Evolutionary conservation across 1,140 invertebrate species (phyloP), one percentile per base, ranked within the genome.

Genomic region (Drosophila nannoptera): DNA sequence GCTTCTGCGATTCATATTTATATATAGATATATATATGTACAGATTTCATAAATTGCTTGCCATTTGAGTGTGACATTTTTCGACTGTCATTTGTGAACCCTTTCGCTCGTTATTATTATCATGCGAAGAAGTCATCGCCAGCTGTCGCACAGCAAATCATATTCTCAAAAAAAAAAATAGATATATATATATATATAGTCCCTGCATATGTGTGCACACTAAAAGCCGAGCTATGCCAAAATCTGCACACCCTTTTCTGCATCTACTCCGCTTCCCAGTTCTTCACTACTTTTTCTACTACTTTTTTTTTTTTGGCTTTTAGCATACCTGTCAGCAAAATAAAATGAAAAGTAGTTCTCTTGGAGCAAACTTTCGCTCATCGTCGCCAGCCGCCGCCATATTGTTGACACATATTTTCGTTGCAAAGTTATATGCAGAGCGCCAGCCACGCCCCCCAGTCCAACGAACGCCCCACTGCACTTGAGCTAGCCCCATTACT

Each of bases 301-400:
- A 11, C n/a, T 60, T 35, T 33, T 53, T 52, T 66, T 76, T 82
- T 83, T 86, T 86, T 84, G 75, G 82, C 81, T 86, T 77, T 86
- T 87, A 86, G 77, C 81, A 77, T 86, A 86, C 81, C 82, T 86
- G 81, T 86, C 81, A 86, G 76, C 70, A 64, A 58, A 86, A 77
- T 86, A 87, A 86, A 86, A 86, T 86, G 81, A 80, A 86, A 86
- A 86, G 81, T 86, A 86, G 81, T 78, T 86, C 60, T 54, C 60
- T 54, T 60, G 74, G 59, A 68, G 82, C 56, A 86, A 86, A 86
- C 81, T 86, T 86, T 86, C 82, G 74, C 82, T 78, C 70, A 74
- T 77, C 74, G 63, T 67, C 62, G 68, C 63, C 71, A 45, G 60
- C 32, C 45, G 60, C 32, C 45, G 74, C 78, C 65, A 77, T 77